These are phyloP conservation scores for Xerus rutilus DNA, from an alignment of 2,797 vertebrate species.

Conservation along the genomic window DNA sequence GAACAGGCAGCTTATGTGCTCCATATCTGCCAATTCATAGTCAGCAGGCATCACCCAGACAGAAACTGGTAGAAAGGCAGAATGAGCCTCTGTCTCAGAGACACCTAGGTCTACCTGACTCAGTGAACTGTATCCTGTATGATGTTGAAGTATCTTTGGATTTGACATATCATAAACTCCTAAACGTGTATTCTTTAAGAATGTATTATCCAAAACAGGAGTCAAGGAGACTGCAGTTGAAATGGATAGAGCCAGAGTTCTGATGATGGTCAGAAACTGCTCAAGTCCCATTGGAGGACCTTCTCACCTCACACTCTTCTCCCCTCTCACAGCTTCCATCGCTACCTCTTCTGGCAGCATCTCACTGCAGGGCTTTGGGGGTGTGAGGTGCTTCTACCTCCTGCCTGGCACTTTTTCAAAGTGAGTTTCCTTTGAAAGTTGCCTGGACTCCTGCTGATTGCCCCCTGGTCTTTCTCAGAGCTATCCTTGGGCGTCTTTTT, in stretches of 20 bases:
- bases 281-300: rapidly evolving
- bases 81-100: background rate
- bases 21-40: background rate
- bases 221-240: background rate
- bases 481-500: slow-evolving; percentile 72
- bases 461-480: slow-evolving; percentile 67
- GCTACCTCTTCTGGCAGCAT: background rate
- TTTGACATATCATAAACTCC: background rate
- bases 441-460: background rate
- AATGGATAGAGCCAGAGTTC: background rate
- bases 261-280: no score
- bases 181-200: background rate
- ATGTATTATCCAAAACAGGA: background rate
- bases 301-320: background rate
- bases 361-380: background rate
- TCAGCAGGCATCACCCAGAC: background rate
- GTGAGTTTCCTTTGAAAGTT: slow-evolving; percentile 64
- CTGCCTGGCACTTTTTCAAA: slow-evolving; percentile 53
- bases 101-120: background rate
- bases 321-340: rapidly evolving
- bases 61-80: background rate
- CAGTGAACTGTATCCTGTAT: background rate
- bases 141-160: background rate
- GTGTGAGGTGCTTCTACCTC: background rate
- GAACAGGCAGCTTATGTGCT: no score